phyloP scores from a whole-genome alignment of 2,888 invertebrate genomes.

The Tetragnatha montana region DNA sequence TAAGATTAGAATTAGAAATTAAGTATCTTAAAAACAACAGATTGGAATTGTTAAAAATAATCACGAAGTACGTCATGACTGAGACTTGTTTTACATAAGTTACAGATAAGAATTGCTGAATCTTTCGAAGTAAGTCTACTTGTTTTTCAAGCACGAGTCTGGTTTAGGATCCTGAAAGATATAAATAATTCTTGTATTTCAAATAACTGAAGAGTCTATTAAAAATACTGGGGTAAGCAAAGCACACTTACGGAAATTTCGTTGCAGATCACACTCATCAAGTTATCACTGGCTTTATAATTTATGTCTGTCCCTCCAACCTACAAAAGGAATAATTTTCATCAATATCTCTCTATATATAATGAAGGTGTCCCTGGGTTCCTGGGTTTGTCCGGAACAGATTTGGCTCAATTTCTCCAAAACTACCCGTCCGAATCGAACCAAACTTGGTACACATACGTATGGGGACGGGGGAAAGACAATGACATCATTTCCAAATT shows the following conservation, averaged over 20 bases:
- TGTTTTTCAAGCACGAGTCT: conserved; percentile 41
- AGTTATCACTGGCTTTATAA: conserved; percentile 39
- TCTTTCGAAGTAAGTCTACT: conserved; percentile 45
- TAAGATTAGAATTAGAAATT: too few species aligned
- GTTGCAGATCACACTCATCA: conserved; percentile 52
- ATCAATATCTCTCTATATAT: too few species aligned
- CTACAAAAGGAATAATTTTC: conserved; percentile 6
- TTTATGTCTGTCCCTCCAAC: conserved; percentile 34
- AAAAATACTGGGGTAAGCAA: neutral
- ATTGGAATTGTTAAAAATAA: too few species aligned
- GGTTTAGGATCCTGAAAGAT: conserved; percentile 53
- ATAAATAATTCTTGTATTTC: neutral
- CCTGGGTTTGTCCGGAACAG: too few species aligned
- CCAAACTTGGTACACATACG: too few species aligned
- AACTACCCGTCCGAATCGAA: too few species aligned
- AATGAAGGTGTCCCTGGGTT: too few species aligned
- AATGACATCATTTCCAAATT: too few species aligned
- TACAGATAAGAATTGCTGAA: conserved; percentile 44
- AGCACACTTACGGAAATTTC: conserved; percentile 42
- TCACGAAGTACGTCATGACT: neutral
- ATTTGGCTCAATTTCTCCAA: too few species aligned
- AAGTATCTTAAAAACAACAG: too few species aligned
- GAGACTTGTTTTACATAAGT: neutral
- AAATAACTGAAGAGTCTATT: neutral
- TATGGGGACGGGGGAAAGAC: too few species aligned